phyloP scores from a whole-genome alignment of 2,888 invertebrate genomes.

The Drosophila nigritarsus region DNA sequence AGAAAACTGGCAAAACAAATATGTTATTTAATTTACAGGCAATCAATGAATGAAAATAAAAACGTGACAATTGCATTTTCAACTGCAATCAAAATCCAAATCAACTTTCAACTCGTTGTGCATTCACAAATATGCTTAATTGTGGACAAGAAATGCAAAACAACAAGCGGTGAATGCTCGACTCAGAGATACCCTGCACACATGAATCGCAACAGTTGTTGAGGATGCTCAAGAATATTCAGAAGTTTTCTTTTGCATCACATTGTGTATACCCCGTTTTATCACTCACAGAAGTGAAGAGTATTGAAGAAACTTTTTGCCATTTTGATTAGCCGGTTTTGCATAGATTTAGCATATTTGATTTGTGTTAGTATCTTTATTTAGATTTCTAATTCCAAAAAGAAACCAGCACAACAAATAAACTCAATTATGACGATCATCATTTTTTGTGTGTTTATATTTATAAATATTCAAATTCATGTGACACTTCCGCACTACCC shows the following conservation, averaged over 20 bases:
- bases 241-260: not conserved
- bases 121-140: conserved; percentile 62
- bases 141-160: conserved; percentile 32
- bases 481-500: conserved; percentile 25
- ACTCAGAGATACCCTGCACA: conserved; percentile 1
- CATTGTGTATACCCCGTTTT: not conserved
- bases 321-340: conserved; percentile 44
- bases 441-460: conserved; percentile 40
- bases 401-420: conserved; percentile 39
- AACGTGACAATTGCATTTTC: conserved; percentile 46
- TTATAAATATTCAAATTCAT: conserved; percentile 59
- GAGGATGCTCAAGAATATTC: not conserved
- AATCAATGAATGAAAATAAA: conserved; percentile 19
- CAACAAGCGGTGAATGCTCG: not conserved
- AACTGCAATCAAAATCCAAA: conserved; percentile 42
- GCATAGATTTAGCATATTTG: conserved; percentile 49
- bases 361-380: conserved; percentile 34
- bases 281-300: not conserved
- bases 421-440: conserved; percentile 49
- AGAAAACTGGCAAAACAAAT: conserved; percentile 1
- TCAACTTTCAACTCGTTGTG: conserved; percentile 58
- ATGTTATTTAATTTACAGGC: conserved; percentile 5
- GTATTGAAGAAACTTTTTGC: conserved; percentile 13
- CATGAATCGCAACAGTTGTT: not conserved
- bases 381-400: conserved; percentile 43